Conservation (phyloP, 2,113 vertebrate species). For the Clarias gariepinus region DNA sequence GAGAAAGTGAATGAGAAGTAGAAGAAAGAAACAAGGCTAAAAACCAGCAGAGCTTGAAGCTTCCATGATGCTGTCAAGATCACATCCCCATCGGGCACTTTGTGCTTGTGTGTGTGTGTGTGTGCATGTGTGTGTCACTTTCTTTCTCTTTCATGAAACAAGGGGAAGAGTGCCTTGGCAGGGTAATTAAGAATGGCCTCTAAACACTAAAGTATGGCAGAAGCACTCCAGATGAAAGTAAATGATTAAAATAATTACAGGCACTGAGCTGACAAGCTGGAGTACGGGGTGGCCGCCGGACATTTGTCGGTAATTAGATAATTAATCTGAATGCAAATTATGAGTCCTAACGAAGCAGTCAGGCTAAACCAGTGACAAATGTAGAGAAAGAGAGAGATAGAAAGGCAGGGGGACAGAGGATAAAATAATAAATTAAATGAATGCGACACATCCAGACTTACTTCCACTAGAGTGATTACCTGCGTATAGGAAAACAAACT, state of each 20-base stretch:
- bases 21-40: constrained; percentile 56
- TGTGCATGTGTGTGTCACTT: constrained; percentile 33
- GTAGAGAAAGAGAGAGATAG: constrained; percentile 67
- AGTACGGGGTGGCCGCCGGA: constrained; percentile 98
- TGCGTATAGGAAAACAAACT: constrained; percentile 6
- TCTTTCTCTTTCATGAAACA: constrained; percentile 63
- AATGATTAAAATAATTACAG: constrained; percentile 99
- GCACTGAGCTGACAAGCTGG: constrained; percentile 97
- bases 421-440: constrained; percentile 31
- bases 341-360: constrained; percentile 99
- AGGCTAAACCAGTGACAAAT: constrained; percentile 88
- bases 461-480: constrained; percentile 32
- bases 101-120: constrained; percentile 44
- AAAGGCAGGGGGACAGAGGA: constrained; percentile 5
- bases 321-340: constrained; percentile 99
- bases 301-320: constrained; percentile 99
- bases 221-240: constrained; percentile 99
- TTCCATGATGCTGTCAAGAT: constrained; percentile 73
- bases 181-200: constrained; percentile 98
- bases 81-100: constrained; percentile 68
- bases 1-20: constrained; percentile 43
- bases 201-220: constrained; percentile 95
- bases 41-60: constrained; percentile 67
- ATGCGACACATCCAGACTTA: constrained; percentile 35
- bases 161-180: constrained; percentile 75